Evolutionary conservation across 2,888 invertebrate genomes (phyloP), one percentile per base, ranked within the genome.

Genomic region (Noctuana brunneofusca): DNA sequence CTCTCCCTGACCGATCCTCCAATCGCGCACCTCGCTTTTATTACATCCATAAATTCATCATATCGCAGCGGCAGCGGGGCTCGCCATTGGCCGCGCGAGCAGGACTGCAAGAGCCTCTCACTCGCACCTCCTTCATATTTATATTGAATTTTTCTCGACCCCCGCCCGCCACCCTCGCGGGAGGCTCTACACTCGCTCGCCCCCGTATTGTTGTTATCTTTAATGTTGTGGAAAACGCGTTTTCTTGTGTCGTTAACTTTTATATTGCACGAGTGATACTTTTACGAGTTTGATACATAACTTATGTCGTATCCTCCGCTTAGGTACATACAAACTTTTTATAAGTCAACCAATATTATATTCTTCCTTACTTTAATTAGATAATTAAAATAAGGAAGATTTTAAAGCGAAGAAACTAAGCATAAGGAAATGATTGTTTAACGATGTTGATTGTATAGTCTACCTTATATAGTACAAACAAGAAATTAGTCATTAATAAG

Each of bases 41-140:
- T 95, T 95, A 95, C 94, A 94, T 95, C 95, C 95, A 95, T 95
- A 95, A 95, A 95, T 95, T 94, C 94, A 94, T 94, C 94, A 94
- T 94, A 94, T 94, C 94, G 90, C 87, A 89, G 82, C 83, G 80
- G 80, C 84, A 81, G 83, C 85, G 81, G 80, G 75, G 83, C 86
- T 89, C 89, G 89, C 92, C 90, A 92, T 92, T 92, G 92, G 92
- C 87, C 90, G 90, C 80, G 88, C 80, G 81, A 91, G 83, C 75
- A 87, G 87, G 92, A 92, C 87, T 87, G 69, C 74, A 65, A 80
- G 85, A 85, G 76, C 75, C 72, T 92, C 93, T 92, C 92, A 79
- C 92, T 92, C 92, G 88, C 93, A 93, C 93, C 93, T 92, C 93
- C 93, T 93, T 92, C 93, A 94, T 95, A 95, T 95, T 95, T 95